Base-by-base conservation (phyloP, 2,113 vertebrate species). In the Chaetodon trifascialis region DNA sequence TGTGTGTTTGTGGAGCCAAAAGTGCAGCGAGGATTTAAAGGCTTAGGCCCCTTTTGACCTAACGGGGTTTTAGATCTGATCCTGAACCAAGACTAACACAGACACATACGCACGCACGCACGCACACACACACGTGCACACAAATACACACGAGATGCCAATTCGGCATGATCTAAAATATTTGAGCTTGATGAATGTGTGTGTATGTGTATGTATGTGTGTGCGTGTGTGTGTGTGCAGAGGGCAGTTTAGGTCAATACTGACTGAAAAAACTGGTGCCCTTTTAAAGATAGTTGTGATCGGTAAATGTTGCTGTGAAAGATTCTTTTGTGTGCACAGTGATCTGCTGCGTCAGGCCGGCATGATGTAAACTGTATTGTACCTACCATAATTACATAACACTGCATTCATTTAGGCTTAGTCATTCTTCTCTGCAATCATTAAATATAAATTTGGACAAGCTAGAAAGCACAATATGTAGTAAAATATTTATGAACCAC, bases 21-120 rank as follows among this genome's bases (percentile, higher is more conserved):
- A 71, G 60, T 79, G 25, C 23, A 0, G 21, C n/a, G 11, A 71
- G 69, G 79, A 76, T 87, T 87, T 86, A 86, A 86, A 82, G 40
- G 54, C 40, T 86, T 80, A 72, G 17, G 64, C 1, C 30, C 42
- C 3, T 73, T 87, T 80, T 65, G 59, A 82, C 47, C 69, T 7
- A 63, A 44, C 7, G n/a, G 4, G 62, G 34, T 82, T 80, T 80
- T 65, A 81, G 21, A 73, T 38, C 63, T 40, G 46, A 84, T 79
- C 76, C 42, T 67, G 11, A 70, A 73, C 40, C 63, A 78, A 80
- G 51, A 79, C 25, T n/a, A 16, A 67, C 5, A 77, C 49, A 65
- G 11, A 62, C 34, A 44, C 16, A 54, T 73, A 40, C 38, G 8
- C 38, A 40, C 8, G 38, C 8, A 30, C 30, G 30, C 30, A 30